These are phyloP conservation scores for Epirrhoe alternata DNA, from an alignment of 2,888 invertebrate genomes.

Conservation along the genomic window DNA sequence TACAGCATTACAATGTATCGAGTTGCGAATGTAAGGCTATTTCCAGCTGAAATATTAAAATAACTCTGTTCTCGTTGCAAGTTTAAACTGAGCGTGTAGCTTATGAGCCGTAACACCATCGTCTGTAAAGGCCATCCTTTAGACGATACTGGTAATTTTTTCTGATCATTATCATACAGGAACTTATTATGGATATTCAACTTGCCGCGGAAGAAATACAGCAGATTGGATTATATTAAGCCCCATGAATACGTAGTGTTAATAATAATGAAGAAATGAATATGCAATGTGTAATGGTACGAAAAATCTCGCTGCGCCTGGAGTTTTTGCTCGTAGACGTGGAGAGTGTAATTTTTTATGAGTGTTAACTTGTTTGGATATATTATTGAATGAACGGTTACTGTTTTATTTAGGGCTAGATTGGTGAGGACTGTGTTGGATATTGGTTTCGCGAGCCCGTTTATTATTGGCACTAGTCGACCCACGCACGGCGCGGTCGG, in stretches of 20 bases:
- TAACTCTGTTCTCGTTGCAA: slow-evolving; percentile 15
- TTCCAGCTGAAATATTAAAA: slow-evolving; percentile 39
- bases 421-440: slow-evolving; percentile 6
- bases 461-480: slow-evolving; percentile 56
- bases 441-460: slow-evolving; percentile 39
- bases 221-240: slow-evolving; percentile 51
- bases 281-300: slow-evolving; percentile 44
- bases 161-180: slow-evolving; percentile 55
- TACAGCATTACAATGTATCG: slow-evolving; percentile 31
- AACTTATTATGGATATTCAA: slow-evolving; percentile 50
- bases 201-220: slow-evolving; percentile 43
- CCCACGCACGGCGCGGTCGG: slow-evolving; percentile 46
- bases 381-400: slow-evolving; percentile 1
- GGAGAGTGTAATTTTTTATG: slow-evolving; percentile 6
- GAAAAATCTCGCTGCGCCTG: slow-evolving; percentile 35
- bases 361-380: neutral
- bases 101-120: slow-evolving; percentile 61
- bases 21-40: slow-evolving; percentile 43
- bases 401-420: neutral
- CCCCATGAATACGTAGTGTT: slow-evolving; percentile 36
- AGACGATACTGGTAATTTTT: slow-evolving; percentile 56
- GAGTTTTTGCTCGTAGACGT: slow-evolving; percentile 15
- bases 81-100: slow-evolving; percentile 54
- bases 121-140: slow-evolving; percentile 48
- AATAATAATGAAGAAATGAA: slow-evolving; percentile 41